Evolutionary conservation across 2,888 invertebrate species (phyloP).

Genomic region (Nemurella pictetii): DNA sequence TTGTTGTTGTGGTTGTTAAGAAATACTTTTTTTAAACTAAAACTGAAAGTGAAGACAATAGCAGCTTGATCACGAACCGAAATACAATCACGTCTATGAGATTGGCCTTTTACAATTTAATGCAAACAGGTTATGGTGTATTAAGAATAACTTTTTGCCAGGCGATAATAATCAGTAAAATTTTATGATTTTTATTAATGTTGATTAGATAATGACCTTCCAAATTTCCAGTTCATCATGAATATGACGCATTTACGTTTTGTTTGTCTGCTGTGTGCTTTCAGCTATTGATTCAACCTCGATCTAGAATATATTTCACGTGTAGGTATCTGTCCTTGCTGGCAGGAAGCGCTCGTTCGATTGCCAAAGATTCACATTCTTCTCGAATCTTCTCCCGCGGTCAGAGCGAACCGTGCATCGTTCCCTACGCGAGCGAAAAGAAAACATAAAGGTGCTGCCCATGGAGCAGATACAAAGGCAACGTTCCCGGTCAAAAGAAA

Average conservation of each 20-base stretch:
- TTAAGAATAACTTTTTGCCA: background rate
- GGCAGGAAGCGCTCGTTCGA: background rate
- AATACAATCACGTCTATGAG: background rate
- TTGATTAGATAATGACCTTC: background rate
- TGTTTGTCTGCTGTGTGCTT: background rate
- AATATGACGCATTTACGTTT: background rate
- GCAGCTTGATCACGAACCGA: background rate
- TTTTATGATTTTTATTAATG: background rate
- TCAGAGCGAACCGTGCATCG: no score
- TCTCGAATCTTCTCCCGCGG: background rate
- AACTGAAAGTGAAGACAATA: background rate
- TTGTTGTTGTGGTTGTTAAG: background rate
- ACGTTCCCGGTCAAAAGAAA: background rate
- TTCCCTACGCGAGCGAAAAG: background rate
- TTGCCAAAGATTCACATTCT: background rate
- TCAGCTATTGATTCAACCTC: background rate
- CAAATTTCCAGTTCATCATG: background rate
- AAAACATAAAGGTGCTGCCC: background rate
- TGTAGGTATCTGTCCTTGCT: background rate
- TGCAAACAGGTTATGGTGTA: background rate
- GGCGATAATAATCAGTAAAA: background rate
- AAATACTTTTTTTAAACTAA: background rate
- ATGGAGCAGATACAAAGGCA: background rate
- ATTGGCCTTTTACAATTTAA: background rate
- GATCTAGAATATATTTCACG: background rate